phyloP scores from a whole-genome alignment of 2,113 vertebrate genomes.

The Nibea coibor region DNA sequence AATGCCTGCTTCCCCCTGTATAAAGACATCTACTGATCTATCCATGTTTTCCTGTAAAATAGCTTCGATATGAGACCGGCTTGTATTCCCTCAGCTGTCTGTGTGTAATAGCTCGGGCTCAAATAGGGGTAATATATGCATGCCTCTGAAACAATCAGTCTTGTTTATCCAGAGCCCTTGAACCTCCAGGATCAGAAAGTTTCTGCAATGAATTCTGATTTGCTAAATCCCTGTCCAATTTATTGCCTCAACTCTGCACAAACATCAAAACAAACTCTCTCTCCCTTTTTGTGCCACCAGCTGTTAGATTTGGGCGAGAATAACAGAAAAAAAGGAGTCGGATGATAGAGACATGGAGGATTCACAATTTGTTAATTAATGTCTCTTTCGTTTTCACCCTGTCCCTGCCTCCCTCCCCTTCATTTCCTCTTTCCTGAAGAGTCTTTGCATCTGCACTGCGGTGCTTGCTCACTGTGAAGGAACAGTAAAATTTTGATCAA shows the following conservation, averaged over 20 bases:
- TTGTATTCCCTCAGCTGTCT: constrained; percentile 64
- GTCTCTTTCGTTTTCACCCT: constrained; percentile 36
- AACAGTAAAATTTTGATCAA: constrained; percentile 53
- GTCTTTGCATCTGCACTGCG: constrained; percentile 48
- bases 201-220: constrained; percentile 79
- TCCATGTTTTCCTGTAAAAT: constrained; percentile 42
- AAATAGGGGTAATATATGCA: constrained; percentile 76
- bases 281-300: constrained; percentile 57
- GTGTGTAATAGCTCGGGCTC: constrained; percentile 66
- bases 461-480: constrained; percentile 22
- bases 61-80: constrained; percentile 41
- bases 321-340: constrained; percentile 41
- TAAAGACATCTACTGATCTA: constrained; percentile 60
- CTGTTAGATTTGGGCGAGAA: constrained; percentile 61
- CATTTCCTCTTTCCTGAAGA: constrained; percentile 31
- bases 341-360: constrained; percentile 54
- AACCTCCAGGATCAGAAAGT: constrained; percentile 77
- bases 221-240: constrained; percentile 81
- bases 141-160: constrained; percentile 78
- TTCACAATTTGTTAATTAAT: constrained; percentile 72
- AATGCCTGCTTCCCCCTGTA: constrained; percentile 33
- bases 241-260: constrained; percentile 75
- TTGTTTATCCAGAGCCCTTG: constrained; percentile 82
- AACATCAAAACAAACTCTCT: constrained; percentile 72
- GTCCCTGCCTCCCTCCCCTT: constrained; percentile 11